Conservation (phyloP, 2,113 vertebrate genomes). For the Marmota flaviventris region DNA sequence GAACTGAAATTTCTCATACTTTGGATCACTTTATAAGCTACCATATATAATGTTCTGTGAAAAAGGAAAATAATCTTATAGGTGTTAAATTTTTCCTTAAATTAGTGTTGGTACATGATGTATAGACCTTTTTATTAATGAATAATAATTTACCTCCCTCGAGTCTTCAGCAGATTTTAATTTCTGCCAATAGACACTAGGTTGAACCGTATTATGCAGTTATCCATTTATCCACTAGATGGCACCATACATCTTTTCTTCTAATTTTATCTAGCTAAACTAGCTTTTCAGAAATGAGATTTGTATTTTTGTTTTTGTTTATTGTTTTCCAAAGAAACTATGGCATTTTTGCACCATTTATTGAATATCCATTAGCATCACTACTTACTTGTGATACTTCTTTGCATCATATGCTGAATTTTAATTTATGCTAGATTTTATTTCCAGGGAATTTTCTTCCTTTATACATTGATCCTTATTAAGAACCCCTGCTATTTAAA, state of each 20-base stretch:
- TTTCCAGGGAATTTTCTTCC: not conserved
- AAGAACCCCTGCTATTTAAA: conserved; percentile 71
- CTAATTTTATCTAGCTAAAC: conserved; percentile 54
- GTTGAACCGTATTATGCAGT: conserved; percentile 7
- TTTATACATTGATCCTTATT: conserved; percentile 29
- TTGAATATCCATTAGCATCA: not conserved
- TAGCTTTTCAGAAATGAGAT: conserved; percentile 32
- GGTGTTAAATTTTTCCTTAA: not conserved
- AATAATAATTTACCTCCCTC: conserved; percentile 44
- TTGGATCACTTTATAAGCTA: conserved; percentile 38
- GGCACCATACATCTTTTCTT: conserved; percentile 81
- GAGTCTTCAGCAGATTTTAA: not conserved
- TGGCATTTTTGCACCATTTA: not conserved
- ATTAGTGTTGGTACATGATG: not conserved
- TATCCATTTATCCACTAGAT: conserved; percentile 68
- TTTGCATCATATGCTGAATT: conserved; percentile 23
- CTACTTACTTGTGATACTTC: not conserved
- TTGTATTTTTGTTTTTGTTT: conserved; percentile 41
- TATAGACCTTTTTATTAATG: conserved; percentile 52
- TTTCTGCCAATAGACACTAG: not conserved
- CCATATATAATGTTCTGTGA: conserved; percentile 18
- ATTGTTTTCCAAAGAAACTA: conserved; percentile 46
- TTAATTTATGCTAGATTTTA: not conserved
- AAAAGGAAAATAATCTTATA: not conserved
- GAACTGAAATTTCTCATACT: conserved; percentile 48